Evolutionary conservation across 2,113 vertebrate genomes (phyloP), one percentile per base, ranked within the genome.

Genomic region (Psittacula cyanocephala): DNA sequence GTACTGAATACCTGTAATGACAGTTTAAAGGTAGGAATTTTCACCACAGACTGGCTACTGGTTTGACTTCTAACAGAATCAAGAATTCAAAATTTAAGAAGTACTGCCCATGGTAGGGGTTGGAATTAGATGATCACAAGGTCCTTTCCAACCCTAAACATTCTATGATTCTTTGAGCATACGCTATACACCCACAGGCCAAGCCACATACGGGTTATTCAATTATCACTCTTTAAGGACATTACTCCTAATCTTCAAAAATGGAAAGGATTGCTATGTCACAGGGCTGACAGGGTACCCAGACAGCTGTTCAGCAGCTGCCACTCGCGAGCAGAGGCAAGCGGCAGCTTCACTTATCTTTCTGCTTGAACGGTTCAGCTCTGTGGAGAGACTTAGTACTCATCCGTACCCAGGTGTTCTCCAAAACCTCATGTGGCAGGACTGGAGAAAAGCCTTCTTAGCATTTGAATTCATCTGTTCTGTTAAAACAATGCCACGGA

Each of bases 341-440:
- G 25, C 0, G 0, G 13, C 2, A 50, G 13, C 27, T 67, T 79
- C 33, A 22, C 37, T n/a, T 16, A 29, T 22, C 57, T 52, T 15
- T 13, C 49, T 69, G 37, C 6, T 6, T 69, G 39, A 68, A 77
- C 2, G 6, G 44, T 11, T 43, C 11, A 33, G 35, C 27, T 18
- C 44, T 62, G 19, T 8, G 19, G 17, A 74, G 33, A 79, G 29
- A 75, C 31, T 10, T 13, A 43, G 20, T 33, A 31, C 13, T 53
- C 65, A 41, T 49, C 70, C 23, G n/a, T 3, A 43, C 3, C 12
- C 47, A 44, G 17, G 17, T 16, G 87, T 78, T 50, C n/a, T 53
- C 31, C 52, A 49, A 79, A 81, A 46, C 9, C 24, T 13, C 2
- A 3, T 23, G 53, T 62, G 37, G 39, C 6, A 63, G 3, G 19